Base-by-base conservation (phyloP, 2,113 vertebrate species). In the Aphelocoma coerulescens region DNA sequence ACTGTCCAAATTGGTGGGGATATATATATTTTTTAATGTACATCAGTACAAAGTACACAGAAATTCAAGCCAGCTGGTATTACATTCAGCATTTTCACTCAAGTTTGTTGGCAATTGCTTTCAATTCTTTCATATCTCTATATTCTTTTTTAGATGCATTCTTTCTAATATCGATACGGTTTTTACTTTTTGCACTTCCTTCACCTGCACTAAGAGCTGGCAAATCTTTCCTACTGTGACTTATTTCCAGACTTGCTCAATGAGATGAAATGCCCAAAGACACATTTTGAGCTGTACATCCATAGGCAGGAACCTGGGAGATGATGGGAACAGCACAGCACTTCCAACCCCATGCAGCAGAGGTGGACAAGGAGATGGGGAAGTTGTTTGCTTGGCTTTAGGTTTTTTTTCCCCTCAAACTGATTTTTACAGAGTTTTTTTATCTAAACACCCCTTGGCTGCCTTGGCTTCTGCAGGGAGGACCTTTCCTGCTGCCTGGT, bases 1-100 rank as follows among this genome's bases (percentile, higher is more conserved):
- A 41, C 8, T 17, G 32, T 6, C 7, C 11, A 81, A 41, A 74
- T 2, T 0, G 0, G n/a, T 7, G 4, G 21, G 33, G 65, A 26
- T 58, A 2, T 49, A 22, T 48, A 24, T 49, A 16, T 23, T 23
- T 13, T 19, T 65, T 10, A 37, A 18, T 11, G 7, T 17, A 33
- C 24, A n/a, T 13, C 57, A 55, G 10, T 23, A 65, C 17, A 33
- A 48, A 58, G 9, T 41, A 20, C 14, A 54, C 6, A 33, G 54
- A 77, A 81, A 55, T 35, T 51, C 55, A 67, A 2, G 1, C 23
- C 28, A 46, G 8, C 7, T 57, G 32, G 4, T 32, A 37, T 13
- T 35, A 41, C 63, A 27, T n/a, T 54, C 32, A 35, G 9, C n/a
- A 63, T 44, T 91, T 85, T 37, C 74, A 49, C 10, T 23, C 16